Conservation (phyloP, 2,113 vertebrate species). For the Eonycteris spelaea region DNA sequence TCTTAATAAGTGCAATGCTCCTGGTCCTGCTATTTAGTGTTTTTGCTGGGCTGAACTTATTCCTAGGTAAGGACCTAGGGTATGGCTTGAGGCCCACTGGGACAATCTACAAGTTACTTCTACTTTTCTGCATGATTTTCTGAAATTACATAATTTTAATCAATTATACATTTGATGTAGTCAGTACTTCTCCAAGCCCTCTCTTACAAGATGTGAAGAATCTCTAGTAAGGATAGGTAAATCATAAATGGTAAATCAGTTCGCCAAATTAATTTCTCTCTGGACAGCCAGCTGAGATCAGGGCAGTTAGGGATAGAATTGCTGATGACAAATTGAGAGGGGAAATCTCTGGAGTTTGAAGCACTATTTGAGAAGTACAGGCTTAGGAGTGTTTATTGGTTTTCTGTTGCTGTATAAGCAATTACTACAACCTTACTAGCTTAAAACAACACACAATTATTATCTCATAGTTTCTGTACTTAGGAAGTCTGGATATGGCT, state of each 20-base stretch:
- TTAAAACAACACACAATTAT: neutral
- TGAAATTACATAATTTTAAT: conserved; percentile 11
- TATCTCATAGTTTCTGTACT: neutral
- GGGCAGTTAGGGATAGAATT: neutral
- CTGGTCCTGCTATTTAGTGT: neutral
- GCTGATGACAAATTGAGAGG: neutral
- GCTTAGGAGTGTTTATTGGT: neutral
- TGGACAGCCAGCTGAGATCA: neutral
- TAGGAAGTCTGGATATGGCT: neutral
- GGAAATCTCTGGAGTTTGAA: neutral
- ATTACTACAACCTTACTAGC: neutral
- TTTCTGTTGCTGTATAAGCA: neutral
- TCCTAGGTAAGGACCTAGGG: neutral
- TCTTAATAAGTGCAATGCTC: neutral
- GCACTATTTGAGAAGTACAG: neutral
- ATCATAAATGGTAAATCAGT: neutral
- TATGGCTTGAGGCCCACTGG: neutral
- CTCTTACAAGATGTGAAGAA: conserved; percentile 8
- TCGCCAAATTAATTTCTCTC: neutral
- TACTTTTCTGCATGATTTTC: conserved; percentile 11
- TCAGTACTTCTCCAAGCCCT: neutral
- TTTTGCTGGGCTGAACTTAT: neutral
- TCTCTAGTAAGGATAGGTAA: neutral
- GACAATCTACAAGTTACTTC: neutral
- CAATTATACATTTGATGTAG: neutral